Evolutionary conservation across 2,113 vertebrate species (phyloP).

Genomic region (Chamaea fasciata): DNA sequence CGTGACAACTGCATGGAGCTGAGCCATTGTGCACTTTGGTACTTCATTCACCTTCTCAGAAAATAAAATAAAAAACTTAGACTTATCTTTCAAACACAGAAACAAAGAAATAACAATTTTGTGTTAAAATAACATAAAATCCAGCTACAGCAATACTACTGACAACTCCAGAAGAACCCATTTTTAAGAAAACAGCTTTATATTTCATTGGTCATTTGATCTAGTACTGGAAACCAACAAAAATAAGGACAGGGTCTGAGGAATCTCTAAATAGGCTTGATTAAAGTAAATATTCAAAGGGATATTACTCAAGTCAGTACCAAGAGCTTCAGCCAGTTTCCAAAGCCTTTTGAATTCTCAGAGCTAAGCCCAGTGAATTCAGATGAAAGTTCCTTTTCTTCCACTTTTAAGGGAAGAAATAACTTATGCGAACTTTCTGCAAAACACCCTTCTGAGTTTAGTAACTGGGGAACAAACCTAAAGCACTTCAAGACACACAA

Average conservation of each 20-base stretch:
- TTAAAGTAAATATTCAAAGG: conserved; percentile 25
- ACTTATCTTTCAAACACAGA: background rate
- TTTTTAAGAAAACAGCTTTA: background rate
- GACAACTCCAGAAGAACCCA: background rate
- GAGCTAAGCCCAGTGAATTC: conserved; percentile 26
- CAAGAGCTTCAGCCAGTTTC: background rate
- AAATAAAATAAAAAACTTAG: background rate
- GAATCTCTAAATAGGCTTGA: background rate
- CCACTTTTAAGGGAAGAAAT: conserved; percentile 36
- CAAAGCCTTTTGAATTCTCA: conserved; percentile 38
- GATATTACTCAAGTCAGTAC: conserved; percentile 9
- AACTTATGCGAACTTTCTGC: conserved; percentile 19
- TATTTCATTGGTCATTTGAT: background rate
- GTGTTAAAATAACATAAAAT: background rate
- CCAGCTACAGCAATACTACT: background rate
- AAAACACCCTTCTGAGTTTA: conserved; percentile 28
- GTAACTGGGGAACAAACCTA: conserved; percentile 24
- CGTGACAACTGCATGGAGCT: background rate
- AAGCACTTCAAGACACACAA: conserved; percentile 17
- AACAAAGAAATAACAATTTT: background rate
- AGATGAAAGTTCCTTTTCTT: conserved; percentile 57
- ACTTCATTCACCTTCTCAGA: background rate
- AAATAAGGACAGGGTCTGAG: background rate
- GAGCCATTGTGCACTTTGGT: background rate
- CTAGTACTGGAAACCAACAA: background rate